A percentile compares a stretch with the other conserved stretches of the same genome.
Conservation (phyloP, 2,113 vertebrate species). For the Seriola dumerili region DNA sequence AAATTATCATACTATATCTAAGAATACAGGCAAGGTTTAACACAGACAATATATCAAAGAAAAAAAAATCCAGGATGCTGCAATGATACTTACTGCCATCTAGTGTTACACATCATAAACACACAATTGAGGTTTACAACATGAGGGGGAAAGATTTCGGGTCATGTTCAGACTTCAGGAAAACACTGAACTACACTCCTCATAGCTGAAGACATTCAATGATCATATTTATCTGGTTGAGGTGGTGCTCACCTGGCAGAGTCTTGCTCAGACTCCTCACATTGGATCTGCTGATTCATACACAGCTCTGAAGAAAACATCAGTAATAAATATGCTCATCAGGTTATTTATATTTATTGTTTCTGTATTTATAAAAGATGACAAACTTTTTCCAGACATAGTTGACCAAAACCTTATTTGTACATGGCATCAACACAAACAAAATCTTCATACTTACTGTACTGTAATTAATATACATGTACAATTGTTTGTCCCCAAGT, state of each 20-base stretch:
- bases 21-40: background rate
- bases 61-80: background rate
- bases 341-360: background rate
- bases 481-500: background rate
- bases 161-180: background rate
- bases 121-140: background rate
- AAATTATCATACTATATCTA: background rate
- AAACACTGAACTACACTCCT: background rate
- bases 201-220: background rate
- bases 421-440: background rate
- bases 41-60: background rate
- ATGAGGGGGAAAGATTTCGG: background rate
- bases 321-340: background rate
- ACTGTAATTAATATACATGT: background rate
- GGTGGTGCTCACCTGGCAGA: conserved; percentile 66
- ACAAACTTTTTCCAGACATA: background rate
- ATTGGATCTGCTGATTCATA: conserved; percentile 79
- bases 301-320: conserved; percentile 60
- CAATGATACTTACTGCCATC: conserved; percentile 55
- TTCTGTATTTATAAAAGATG: background rate
- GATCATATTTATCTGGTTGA: background rate
- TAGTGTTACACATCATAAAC: conserved; percentile 48
- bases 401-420: background rate
- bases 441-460: no score
- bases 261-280: conserved; percentile 76